phyloP scores from a whole-genome alignment of 2,888 invertebrate species.

The Bellardia bayeri region DNA sequence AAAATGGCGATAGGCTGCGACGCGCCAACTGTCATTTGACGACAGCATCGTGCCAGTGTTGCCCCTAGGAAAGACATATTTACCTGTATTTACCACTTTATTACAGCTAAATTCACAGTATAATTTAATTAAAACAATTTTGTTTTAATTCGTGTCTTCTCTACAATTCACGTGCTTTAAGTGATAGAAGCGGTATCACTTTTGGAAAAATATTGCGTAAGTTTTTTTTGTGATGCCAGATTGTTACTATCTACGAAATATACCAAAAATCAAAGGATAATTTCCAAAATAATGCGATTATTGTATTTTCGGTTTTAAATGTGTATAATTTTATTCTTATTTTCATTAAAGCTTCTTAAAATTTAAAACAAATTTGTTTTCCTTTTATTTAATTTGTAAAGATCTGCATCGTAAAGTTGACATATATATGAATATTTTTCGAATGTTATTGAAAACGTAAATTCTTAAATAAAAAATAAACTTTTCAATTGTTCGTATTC shows the following conservation, averaged over 20 bases:
- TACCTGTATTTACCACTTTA: conserved; percentile 44
- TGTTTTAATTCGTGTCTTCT: conserved; percentile 6
- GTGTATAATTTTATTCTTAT: too few relatives aligned
- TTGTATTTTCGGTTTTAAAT: too few relatives aligned
- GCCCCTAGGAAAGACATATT: conserved; percentile 78
- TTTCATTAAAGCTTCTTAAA: too few relatives aligned
- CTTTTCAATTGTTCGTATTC: too few relatives aligned
- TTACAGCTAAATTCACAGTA: conserved; percentile 6
- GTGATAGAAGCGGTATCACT: conserved; percentile 30
- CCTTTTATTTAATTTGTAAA: too few relatives aligned
- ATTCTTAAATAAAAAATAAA: too few relatives aligned
- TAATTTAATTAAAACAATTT: conserved; percentile 1
- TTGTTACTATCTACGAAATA: not conserved
- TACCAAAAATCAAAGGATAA: conserved; percentile 16
- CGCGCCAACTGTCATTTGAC: conserved; percentile 77
- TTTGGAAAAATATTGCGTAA: conserved; percentile 62
- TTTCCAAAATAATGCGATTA: not conserved
- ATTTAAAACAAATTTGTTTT: too few relatives aligned
- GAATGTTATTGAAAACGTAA: too few relatives aligned
- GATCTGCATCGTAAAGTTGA: too few relatives aligned
- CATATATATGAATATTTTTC: too few relatives aligned
- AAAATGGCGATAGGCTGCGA: conserved; percentile 80
- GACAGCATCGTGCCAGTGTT: conserved; percentile 80
- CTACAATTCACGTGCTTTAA: conserved; percentile 46
- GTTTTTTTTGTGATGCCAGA: conserved; percentile 38